Percentiles rank a stretch among this genome's conserved stretches.
Conservation (phyloP, 2,113 vertebrate genomes). For the Hemibagrus wyckioides region DNA sequence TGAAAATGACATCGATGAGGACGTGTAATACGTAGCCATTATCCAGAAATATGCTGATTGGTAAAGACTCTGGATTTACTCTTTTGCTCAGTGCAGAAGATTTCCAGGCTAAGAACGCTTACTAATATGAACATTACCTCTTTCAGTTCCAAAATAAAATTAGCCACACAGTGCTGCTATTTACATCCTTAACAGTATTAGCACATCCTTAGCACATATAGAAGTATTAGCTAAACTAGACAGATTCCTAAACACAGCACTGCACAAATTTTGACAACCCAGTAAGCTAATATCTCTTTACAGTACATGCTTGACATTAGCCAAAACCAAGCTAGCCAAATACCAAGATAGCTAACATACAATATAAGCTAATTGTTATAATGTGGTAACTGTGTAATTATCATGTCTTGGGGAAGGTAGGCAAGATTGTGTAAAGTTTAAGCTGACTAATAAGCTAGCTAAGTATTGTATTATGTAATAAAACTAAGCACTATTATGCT, state of each 20-base stretch:
- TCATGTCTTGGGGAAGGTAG: neutral
- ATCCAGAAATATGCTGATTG: slow-evolving; percentile 60
- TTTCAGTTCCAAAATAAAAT: neutral
- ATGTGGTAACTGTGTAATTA: neutral
- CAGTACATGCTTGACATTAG: neutral
- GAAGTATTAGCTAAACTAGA: neutral
- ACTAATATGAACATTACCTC: neutral
- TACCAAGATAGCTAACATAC: neutral
- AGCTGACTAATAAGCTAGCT: neutral
- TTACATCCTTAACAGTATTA: neutral
- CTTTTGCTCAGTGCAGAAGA: neutral
- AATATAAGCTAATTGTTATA: neutral
- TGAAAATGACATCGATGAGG: slow-evolving; percentile 70
- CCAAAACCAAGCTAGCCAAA: neutral
- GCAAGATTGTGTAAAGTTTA: neutral
- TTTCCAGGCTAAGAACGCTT: neutral
- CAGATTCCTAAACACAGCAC: neutral
- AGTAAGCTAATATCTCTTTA: neutral
- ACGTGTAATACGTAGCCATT: slow-evolving; percentile 66
- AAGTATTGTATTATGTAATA: neutral
- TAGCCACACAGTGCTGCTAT: neutral
- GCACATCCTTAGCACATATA: neutral
- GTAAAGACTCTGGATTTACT: slow-evolving; percentile 58
- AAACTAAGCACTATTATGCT: neutral
- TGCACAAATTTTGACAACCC: neutral